Evolutionary conservation across 2,113 vertebrate species (phyloP), one percentile per base, ranked within the genome.

Genomic region (Gracilinanus agilis): DNA sequence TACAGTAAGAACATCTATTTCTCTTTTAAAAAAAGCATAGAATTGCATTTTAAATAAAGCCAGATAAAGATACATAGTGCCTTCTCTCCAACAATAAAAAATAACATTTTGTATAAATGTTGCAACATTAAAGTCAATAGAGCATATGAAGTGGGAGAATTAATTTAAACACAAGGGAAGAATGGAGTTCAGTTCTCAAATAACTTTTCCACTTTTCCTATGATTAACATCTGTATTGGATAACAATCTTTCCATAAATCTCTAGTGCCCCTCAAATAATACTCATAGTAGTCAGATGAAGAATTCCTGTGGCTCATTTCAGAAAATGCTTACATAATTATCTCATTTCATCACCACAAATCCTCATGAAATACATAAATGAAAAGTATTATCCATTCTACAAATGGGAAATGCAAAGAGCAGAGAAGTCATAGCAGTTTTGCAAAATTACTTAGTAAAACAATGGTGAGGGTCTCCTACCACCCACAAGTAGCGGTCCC

Each of bases 161-260:
- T 34, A 96, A 67, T 90, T 96, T 92, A 91, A 96, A 94, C 29
- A 92, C 29, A 9, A 23, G 24, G 19, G 23, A 83, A 83, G 61
- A 83, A 83, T 75, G 61, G 61, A 83, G n/a, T 40, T 83, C 34
- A 83, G 7, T 83, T 83, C n/a, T 40, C 19, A 83, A 24, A 29
- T 67, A 24, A 75, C 61, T 75, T 34, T 90, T 40, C 34, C 54
- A 90, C 29, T 25, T 90, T 75, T 54, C 21, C 61, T 24, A 25
- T 88, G 61, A 75, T 75, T 83, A 54, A 44, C 91, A 55, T 9
- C n/a, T 88, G 53, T 21, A 83, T 8, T 54, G 91, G 40, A 44
- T 53, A 40, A 21, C 12, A 40, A 21, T 83, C 53, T 54, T 55
- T 88, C 25, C n/a, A 27, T 27, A 92, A 92, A n/a, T 13, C 24